phyloP scores from a whole-genome alignment of 1,140 invertebrate species.

The Gerris buenoi region DNA sequence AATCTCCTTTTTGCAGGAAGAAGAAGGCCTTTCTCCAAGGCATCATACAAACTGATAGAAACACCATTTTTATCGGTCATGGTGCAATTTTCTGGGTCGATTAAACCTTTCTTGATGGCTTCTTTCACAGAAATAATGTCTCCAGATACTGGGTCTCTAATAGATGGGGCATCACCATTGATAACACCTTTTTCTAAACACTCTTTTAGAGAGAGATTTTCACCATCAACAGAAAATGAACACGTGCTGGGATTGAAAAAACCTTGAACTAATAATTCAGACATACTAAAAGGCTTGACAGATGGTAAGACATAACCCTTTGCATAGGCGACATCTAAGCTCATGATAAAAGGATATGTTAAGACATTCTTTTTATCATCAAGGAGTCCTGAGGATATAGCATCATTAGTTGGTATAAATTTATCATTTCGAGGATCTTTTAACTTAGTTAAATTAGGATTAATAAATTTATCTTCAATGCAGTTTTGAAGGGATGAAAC shows the following conservation, averaged over 20 bases:
- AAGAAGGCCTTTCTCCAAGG: conserved; percentile 62
- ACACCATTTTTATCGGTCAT: conserved; percentile 40
- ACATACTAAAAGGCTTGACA: conserved; percentile 60
- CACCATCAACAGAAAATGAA: conserved; percentile 3
- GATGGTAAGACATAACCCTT: conserved; percentile 62
- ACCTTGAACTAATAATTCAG: conserved; percentile 70
- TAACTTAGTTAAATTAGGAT: conserved; percentile 49
- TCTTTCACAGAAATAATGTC: conserved; percentile 64
- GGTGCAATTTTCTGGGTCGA: conserved; percentile 50
- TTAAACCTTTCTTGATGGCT: conserved; percentile 56
- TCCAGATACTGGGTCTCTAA: conserved; percentile 60
- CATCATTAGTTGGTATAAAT: conserved; percentile 49
- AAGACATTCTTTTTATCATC: conserved; percentile 52
- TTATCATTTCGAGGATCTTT: conserved; percentile 54
- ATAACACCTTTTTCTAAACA: conserved; percentile 4
- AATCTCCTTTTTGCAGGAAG: conserved; percentile 64
- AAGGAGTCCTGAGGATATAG: conserved; percentile 49
- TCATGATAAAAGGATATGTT: conserved; percentile 45
- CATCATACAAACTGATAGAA: conserved; percentile 54
- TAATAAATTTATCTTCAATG: conserved; percentile 51
- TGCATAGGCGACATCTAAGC: conserved; percentile 56
- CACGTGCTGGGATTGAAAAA: conserved; percentile 53
- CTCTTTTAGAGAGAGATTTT: conserved; percentile 4
- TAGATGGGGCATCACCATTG: conserved; percentile 42
- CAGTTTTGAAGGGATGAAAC: conserved; percentile 54